These are phyloP conservation scores for Nansenia antarctica DNA, from an alignment of 2,113 vertebrate species.

Conservation along the genomic window DNA sequence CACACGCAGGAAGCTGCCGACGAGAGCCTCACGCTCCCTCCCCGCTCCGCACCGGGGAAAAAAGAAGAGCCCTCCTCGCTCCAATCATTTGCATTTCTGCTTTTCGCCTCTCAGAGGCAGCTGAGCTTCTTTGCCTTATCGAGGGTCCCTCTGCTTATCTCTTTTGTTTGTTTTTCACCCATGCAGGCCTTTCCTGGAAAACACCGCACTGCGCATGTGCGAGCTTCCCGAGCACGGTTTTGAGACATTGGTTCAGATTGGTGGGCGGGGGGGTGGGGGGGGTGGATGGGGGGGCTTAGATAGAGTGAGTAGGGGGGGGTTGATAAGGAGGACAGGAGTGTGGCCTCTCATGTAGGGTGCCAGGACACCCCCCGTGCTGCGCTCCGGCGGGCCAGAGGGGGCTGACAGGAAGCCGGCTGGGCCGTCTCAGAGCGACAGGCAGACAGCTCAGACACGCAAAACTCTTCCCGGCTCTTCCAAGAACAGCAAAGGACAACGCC, in stretches of 20 bases:
- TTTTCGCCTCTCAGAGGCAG: conserved; percentile 34
- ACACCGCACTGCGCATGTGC: conserved; percentile 69
- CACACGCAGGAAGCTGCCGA: conserved; percentile 69
- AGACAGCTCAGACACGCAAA: conserved; percentile 39
- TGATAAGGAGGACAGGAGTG: conserved; percentile 45
- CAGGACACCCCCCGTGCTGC: conserved; percentile 39
- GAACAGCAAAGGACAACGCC: conserved; percentile 37
- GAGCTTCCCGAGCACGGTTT: conserved; percentile 55
- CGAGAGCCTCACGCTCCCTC: conserved; percentile 49
- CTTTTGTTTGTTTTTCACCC: conserved; percentile 72
- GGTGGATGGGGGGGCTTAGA: conserved; percentile 50
- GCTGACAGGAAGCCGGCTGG: conserved; percentile 61
- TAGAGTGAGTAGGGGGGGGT: conserved; percentile 36
- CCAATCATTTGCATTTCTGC: conserved; percentile 70
- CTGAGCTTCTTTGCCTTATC: conserved; percentile 55
- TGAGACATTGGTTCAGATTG: conserved; percentile 45
- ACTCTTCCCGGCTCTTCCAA: conserved; percentile 25
- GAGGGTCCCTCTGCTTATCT: conserved; percentile 67
- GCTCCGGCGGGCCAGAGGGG: conserved; percentile 38
- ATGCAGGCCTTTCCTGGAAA: conserved; percentile 74
- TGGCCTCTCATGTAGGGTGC: conserved; percentile 38
- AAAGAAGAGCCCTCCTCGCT: conserved; percentile 35
- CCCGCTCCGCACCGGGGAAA: neutral
- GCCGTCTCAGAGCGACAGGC: conserved; percentile 57
- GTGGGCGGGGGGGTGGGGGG: conserved; percentile 49